Evolutionary conservation across 2,113 vertebrate species (phyloP).

Genomic region (Stigmatopora nigra): DNA sequence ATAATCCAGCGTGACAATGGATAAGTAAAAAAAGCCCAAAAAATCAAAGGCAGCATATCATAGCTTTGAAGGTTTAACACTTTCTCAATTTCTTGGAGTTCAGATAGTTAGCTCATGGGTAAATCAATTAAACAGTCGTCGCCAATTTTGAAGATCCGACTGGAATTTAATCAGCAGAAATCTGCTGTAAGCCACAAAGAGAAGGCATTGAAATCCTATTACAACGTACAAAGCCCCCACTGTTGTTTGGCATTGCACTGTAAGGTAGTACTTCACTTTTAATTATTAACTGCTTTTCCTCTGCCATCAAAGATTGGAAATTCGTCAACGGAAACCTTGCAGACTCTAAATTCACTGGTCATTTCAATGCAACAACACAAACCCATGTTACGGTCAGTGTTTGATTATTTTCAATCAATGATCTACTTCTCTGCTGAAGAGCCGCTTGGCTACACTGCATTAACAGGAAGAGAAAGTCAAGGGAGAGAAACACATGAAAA

Average conservation of each 20-base stretch:
- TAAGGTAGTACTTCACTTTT: slow-evolving; percentile 30
- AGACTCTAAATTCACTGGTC: neutral
- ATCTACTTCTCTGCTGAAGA: slow-evolving; percentile 18
- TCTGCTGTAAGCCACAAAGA: slow-evolving; percentile 50
- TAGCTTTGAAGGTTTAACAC: slow-evolving; percentile 13
- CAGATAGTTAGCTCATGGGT: slow-evolving; percentile 28
- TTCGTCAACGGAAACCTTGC: neutral
- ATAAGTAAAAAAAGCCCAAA: neutral
- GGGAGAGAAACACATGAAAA: slow-evolving; percentile 54
- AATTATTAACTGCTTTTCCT: slow-evolving; percentile 25
- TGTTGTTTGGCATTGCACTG: slow-evolving; percentile 51
- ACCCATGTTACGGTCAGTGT: no score
- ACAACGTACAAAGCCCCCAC: slow-evolving; percentile 60
- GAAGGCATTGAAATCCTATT: slow-evolving; percentile 69
- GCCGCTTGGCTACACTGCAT: slow-evolving; percentile 22
- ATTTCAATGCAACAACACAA: no score
- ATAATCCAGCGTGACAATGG: slow-evolving; percentile 17
- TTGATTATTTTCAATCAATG: neutral
- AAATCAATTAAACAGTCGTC: slow-evolving; percentile 19
- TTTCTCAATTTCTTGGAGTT: slow-evolving; percentile 19
- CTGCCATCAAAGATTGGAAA: slow-evolving; percentile 10
- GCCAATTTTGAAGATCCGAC: slow-evolving; percentile 43
- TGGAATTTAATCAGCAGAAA: slow-evolving; percentile 63
- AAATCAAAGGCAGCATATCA: slow-evolving; percentile 19
- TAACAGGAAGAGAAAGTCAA: slow-evolving; percentile 54